Base-by-base conservation (phyloP, 2,888 invertebrate species). In the Ochropacha duplaris region DNA sequence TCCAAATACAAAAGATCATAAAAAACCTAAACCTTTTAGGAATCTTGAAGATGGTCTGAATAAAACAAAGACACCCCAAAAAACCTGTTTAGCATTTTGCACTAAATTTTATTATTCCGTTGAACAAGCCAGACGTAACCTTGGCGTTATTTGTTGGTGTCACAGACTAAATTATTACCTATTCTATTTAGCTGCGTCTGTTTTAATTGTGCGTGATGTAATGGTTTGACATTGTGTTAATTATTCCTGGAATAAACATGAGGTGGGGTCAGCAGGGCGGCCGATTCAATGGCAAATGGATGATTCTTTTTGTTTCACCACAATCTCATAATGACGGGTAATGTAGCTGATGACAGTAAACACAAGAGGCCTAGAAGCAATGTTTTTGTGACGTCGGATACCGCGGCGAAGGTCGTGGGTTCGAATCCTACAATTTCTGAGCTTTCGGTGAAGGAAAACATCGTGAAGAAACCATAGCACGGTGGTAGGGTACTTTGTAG, bases 41-140 rank as follows among this genome's bases (percentile, higher is more conserved):
- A 44, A 9, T 19, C 9, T 19, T 19, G 44, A 6, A 19, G 44
- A 44, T 44, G 44, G 2, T 44, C 19, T 44, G 9, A 19, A 44
- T 44, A 44, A 44, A 44, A 44, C 64, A 62, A 61, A 55, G 57
- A 61, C 66, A 71, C 77, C 80, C 83, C 66, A 64, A 78, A 79
- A 14, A 57, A 66, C 76, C 68, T 65, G 78, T 76, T 76, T 70
- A 58, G 62, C 68, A 67, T 79, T 76, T 69, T 78, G 71, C 70
- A 72, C 71, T 75, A 77, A 63, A 31, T 12, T 12, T 31, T 31
- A 31, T 31, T 31, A 12, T 69, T 65, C 76, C 69, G 77, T 73
- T 75, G 69, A 64, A 57, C 64, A 70, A 71, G 69, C 66, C 65
- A 57, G 57, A 54, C 64, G 28, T 79, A 76, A 81, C 84, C 87